Conservation (phyloP, 2,797 vertebrate genomes). For the Dallia pectoralis region DNA sequence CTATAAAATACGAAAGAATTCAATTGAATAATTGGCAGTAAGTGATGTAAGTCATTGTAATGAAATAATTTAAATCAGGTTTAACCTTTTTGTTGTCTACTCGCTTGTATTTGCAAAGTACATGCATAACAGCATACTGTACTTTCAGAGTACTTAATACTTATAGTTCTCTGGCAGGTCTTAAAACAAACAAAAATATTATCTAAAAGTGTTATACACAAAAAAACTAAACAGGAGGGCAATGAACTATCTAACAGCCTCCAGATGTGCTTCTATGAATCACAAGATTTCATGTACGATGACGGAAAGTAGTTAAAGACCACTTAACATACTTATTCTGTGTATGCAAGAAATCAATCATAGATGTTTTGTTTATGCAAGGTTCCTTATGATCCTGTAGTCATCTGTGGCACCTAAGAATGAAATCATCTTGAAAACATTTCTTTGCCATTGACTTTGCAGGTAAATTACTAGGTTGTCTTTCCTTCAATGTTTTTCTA, state of each 20-base stretch:
- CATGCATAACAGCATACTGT: constrained; percentile 7
- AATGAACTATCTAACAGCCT: neutral
- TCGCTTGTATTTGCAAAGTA: neutral
- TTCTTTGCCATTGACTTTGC: neutral
- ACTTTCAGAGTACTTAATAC: neutral
- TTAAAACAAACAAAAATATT: neutral
- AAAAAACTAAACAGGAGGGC: neutral
- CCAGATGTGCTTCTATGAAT: neutral
- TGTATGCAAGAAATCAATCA: neutral
- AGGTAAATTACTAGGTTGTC: neutral
- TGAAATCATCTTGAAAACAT: neutral
- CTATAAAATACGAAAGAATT: neutral
- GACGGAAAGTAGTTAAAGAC: neutral
- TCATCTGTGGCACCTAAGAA: neutral
- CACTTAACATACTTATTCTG: neutral
- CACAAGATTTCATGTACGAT: neutral
- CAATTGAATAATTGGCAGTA: neutral
- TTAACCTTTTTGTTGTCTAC: neutral
- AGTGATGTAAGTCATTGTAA: no score
- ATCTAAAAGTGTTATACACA: neutral
- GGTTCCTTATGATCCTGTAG: neutral
- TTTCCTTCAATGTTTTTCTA: neutral
- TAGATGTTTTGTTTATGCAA: neutral
- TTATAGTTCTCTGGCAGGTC: neutral
- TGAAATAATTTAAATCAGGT: no score